Conservation (phyloP, 2,113 vertebrate genomes). For the Cheirogaleus medius region DNA sequence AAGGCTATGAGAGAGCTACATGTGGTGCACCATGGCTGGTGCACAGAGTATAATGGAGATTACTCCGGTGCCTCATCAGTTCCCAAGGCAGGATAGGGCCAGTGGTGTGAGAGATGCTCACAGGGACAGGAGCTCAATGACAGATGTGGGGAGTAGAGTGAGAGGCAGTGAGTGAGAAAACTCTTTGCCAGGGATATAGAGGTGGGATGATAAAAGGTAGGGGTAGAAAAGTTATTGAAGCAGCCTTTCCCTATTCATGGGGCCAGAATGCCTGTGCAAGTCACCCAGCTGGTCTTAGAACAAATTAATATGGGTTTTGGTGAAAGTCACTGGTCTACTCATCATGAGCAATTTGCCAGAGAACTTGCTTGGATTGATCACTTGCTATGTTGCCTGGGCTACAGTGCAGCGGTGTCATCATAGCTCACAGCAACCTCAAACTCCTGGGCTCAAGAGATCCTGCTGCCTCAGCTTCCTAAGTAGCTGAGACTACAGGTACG, state of each 20-base stretch:
- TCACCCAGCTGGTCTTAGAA: not conserved
- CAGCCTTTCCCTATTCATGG: not conserved
- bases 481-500: too few species aligned
- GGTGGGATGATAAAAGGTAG: not conserved
- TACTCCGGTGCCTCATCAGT: not conserved
- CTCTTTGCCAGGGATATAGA: not conserved
- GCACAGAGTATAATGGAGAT: not conserved
- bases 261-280: not conserved
- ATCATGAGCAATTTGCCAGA: not conserved
- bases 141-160: not conserved
- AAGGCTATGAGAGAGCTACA: not conserved
- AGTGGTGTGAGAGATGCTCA: not conserved
- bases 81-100: not conserved
- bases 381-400: too few species aligned
- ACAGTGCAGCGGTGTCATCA: too few species aligned
- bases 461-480: too few species aligned
- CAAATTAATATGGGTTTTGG: not conserved
- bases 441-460: too few species aligned
- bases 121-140: not conserved
- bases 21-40: not conserved
- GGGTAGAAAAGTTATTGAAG: not conserved
- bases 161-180: not conserved
- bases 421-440: too few species aligned
- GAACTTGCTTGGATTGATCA: not conserved
- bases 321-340: not conserved